Evolutionary conservation across 2,888 invertebrate genomes (phyloP), one percentile per base, ranked within the genome.

Genomic region (Nomada flava): DNA sequence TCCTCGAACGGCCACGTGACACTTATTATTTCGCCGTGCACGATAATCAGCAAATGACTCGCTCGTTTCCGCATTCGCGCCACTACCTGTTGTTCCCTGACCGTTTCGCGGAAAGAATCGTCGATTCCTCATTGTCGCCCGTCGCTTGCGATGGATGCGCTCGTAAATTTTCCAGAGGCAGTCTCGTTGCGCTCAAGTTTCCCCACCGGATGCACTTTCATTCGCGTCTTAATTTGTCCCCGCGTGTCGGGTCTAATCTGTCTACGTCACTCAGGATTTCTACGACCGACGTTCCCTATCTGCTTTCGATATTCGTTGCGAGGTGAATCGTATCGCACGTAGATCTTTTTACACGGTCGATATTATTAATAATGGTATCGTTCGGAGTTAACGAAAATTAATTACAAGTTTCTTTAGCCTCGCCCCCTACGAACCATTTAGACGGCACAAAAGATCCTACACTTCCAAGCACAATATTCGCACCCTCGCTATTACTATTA

Each of bases 41-140:
- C 53, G 75, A 57, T 77, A 79, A 83, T 70, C 67, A 62, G 53
- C 83, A 52, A 53, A 72, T 36, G 83, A 86, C 63, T 76, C 63
- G 29, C 9, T 47, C 47, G 67, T 83, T 85, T 79, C 65, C 80
- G 75, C 52, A 57, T 67, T 57, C 64, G 52, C 10, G 42, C 20
- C 23, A 50, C 36, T 72, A 75, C 68, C 62, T 42, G 76, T 75
- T 76, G 11, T 15, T 70, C 64, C 52, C 23, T 2, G 4, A 7
- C 4, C 15, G 2, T 44, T 9, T 10, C 15, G 20, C 13, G 18
- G 13, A 10, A 53, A 60, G 64, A 77, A 64, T 52, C 52, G 18
- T 78, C 44, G 44, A 55, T 20, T 53, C 15, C 9, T 23, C 47
- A 23, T 59, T 23, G 74, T 23, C 29, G 20, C 13, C 15, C 42